These are phyloP conservation scores for Aphaenogaster ashmeadi DNA, from an alignment of 1,140 invertebrate species.

Conservation along the genomic window DNA sequence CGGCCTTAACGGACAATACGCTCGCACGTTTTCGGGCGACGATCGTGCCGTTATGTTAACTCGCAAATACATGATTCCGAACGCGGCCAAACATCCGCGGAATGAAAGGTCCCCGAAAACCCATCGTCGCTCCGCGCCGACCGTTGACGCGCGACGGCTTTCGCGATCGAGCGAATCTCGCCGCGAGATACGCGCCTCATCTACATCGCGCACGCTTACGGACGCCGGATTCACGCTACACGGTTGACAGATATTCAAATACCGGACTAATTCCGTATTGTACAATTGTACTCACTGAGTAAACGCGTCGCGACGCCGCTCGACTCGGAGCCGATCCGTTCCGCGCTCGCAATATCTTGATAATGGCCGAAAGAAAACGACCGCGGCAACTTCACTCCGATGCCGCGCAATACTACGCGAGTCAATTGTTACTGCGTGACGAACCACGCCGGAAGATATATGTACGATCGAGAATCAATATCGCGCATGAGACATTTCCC, in stretches of 20 bases:
- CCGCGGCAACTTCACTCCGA: neutral
- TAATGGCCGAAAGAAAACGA: neutral
- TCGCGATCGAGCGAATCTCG: neutral
- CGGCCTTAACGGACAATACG: neutral
- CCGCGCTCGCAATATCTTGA: neutral
- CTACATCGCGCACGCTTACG: neutral
- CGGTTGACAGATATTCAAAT: constrained; percentile 15
- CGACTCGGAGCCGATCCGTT: neutral
- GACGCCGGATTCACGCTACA: neutral
- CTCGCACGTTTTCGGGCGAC: neutral
- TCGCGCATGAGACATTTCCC: neutral
- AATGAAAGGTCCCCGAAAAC: neutral
- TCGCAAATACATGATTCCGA: neutral
- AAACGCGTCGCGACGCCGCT: neutral
- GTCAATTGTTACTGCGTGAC: neutral
- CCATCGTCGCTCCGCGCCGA: neutral
- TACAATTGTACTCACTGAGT: neutral
- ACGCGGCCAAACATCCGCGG: neutral
- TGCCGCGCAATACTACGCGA: neutral
- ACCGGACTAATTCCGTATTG: neutral
- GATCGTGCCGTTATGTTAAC: neutral
- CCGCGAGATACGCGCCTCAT: neutral
- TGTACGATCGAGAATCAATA: neutral
- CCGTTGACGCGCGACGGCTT: neutral
- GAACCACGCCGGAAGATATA: too few species aligned